Conservation (phyloP, 2,113 vertebrate genomes). For the Gobius niger region DNA sequence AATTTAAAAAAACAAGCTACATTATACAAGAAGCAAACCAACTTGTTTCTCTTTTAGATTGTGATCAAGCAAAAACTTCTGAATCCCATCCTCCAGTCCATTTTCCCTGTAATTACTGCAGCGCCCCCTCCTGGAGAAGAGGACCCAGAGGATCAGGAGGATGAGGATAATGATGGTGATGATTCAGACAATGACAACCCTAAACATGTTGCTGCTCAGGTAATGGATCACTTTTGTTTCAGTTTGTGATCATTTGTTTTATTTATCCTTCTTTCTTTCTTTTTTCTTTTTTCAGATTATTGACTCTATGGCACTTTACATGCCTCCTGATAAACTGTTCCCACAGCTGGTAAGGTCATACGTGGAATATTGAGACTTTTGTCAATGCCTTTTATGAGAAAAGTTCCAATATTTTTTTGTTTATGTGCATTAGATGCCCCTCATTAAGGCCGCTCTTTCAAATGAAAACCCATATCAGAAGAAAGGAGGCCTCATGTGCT, state of each 20-base stretch:
- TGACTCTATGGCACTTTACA: conserved; percentile 86
- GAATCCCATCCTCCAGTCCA: conserved; percentile 76
- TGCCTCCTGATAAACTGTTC: conserved; percentile 88
- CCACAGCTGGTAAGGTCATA: conserved; percentile 78
- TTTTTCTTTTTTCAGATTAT: conserved; percentile 82
- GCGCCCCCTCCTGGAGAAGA: conserved; percentile 80
- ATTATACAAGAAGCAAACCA: neutral
- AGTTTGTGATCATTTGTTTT: neutral
- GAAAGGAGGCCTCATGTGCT: conserved; percentile 86
- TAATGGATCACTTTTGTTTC: conserved; percentile 25
- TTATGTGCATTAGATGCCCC: conserved; percentile 74
- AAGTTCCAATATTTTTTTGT: neutral
- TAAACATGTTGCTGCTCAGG: conserved; percentile 88
- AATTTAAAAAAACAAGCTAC: neutral
- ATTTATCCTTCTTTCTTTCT: neutral
- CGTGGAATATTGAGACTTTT: neutral
- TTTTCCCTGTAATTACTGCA: conserved; percentile 84
- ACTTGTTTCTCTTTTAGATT: conserved; percentile 57
- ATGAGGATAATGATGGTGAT: conserved; percentile 65
- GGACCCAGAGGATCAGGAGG: conserved; percentile 84
- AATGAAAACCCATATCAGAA: conserved; percentile 81
- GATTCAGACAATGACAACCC: conserved; percentile 76
- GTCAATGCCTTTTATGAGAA: neutral
- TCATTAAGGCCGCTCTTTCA: conserved; percentile 77
- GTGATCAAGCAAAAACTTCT: conserved; percentile 86